A percentile compares a stretch with the other conserved stretches of the same genome.
Evolutionary conservation across 2,888 invertebrate genomes (phyloP).

Genomic region (Bursaphelenchus okinawaensis): DNA sequence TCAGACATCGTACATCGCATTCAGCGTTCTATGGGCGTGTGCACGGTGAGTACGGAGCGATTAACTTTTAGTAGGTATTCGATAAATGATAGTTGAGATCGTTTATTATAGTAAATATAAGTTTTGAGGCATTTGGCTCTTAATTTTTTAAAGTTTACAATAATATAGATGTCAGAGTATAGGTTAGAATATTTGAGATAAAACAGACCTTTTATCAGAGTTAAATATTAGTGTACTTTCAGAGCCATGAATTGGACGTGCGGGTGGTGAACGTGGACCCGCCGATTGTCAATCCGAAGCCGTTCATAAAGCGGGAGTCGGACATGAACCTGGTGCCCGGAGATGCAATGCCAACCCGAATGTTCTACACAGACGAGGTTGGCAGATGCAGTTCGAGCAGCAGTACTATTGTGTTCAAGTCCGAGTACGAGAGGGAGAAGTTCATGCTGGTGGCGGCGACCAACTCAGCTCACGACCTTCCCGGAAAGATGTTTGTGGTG

Average conservation of each 20-base stretch:
- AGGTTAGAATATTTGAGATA: too few relatives aligned
- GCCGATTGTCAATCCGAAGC: conserved; percentile 12
- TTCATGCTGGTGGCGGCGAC: conserved; percentile 9
- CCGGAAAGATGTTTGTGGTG: conserved; percentile 10
- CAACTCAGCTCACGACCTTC: neutral
- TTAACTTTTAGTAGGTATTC: too few relatives aligned
- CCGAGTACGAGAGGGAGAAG: conserved; percentile 9
- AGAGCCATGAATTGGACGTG: conserved; percentile 13
- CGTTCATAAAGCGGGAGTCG: conserved; percentile 28
- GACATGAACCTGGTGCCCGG: conserved; percentile 34
- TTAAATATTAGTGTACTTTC: conserved; percentile 10
- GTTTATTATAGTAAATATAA: too few relatives aligned
- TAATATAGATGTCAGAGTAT: too few relatives aligned
- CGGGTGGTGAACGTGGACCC: conserved; percentile 8
- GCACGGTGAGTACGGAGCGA: neutral
- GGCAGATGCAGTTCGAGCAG: conserved; percentile 1
- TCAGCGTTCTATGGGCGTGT: neutral
- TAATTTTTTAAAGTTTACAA: too few relatives aligned
- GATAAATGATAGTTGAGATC: too few relatives aligned
- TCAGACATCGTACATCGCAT: too few relatives aligned
- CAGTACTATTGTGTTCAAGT: conserved; percentile 8
- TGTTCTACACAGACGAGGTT: conserved; percentile 24
- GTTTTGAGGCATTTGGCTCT: too few relatives aligned
- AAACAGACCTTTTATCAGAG: too few relatives aligned
- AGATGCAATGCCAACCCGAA: conserved; percentile 23